Evolutionary conservation across 2,113 vertebrate genomes (phyloP).

Genomic region (Dipodomys stephensi): DNA sequence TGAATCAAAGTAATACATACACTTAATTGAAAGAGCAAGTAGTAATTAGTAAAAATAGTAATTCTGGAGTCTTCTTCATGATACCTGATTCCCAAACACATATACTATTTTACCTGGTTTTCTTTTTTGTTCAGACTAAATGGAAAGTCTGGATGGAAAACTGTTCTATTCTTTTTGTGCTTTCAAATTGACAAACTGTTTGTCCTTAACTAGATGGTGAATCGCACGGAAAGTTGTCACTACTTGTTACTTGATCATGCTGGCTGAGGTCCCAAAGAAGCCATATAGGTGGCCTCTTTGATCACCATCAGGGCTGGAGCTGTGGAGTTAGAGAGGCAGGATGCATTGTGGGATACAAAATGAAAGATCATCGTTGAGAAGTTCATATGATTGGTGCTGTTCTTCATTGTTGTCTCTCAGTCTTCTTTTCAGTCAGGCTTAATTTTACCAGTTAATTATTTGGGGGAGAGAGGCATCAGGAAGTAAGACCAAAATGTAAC

Average conservation of each 20-base stretch:
- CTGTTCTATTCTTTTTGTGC: background rate
- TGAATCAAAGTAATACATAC: background rate
- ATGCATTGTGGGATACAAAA: background rate
- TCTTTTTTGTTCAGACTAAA: background rate
- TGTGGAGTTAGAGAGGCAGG: background rate
- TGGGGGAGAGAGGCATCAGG: background rate
- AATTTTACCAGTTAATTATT: background rate
- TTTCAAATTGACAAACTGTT: slow-evolving; percentile 15
- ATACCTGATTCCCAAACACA: background rate
- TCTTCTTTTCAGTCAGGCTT: background rate
- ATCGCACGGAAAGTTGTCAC: background rate
- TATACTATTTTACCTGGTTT: background rate
- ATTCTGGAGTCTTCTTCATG: background rate
- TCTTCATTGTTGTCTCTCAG: background rate
- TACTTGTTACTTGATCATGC: background rate
- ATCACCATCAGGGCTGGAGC: background rate
- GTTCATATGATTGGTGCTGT: too few relatives aligned
- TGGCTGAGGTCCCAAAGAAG: background rate
- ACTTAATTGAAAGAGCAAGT: slow-evolving; percentile 6
- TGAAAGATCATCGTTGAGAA: too few relatives aligned
- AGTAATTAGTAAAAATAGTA: slow-evolving; percentile 9
- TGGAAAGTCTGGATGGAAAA: background rate
- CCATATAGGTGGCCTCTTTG: background rate
- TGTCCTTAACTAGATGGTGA: background rate
- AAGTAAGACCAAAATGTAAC: background rate